phyloP scores from a whole-genome alignment of 2,888 invertebrate species.

The Opisthograptis luteolata region DNA sequence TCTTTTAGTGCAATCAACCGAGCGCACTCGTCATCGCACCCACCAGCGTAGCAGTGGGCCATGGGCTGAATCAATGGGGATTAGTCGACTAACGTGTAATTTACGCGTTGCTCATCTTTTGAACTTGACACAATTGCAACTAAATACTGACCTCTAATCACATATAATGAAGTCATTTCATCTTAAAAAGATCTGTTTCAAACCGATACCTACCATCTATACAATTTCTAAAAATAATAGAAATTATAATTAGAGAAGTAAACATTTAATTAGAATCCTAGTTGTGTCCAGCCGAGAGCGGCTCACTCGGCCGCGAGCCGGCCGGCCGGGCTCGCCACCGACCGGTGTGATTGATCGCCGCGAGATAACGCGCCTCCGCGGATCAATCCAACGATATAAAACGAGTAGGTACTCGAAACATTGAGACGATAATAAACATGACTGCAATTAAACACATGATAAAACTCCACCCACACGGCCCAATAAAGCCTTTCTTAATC shows the following conservation, averaged over 20 bases:
- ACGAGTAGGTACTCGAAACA: background rate
- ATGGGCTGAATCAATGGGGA: too few relatives aligned
- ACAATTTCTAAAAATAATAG: background rate
- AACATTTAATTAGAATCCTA: background rate
- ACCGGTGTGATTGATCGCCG: constrained; percentile 8
- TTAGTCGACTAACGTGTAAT: too few relatives aligned
- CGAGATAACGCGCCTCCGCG: background rate
- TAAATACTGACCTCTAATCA: constrained; percentile 2
- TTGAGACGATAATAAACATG: background rate
- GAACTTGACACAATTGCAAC: background rate
- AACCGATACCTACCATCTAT: background rate
- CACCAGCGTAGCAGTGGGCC: too few relatives aligned
- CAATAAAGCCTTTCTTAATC: background rate
- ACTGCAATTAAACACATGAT: constrained; percentile 7
- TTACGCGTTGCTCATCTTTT: background rate
- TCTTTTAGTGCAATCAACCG: too few relatives aligned
- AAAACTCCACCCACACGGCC: constrained; percentile 6
- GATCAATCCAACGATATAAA: constrained; percentile 6
- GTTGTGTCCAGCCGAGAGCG: background rate
- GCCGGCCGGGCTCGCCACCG: background rate
- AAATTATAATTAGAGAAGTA: constrained; percentile 18
- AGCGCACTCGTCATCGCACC: too few relatives aligned
- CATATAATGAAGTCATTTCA: constrained; percentile 9
- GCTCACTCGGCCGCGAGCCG: background rate
- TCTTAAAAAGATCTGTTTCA: constrained; percentile 2